A percentile compares a stretch with the other conserved stretches of the same genome.
These are phyloP conservation scores for Pomacea canaliculata DNA, from an alignment of 2,888 invertebrate genomes.

Conservation along the genomic window DNA sequence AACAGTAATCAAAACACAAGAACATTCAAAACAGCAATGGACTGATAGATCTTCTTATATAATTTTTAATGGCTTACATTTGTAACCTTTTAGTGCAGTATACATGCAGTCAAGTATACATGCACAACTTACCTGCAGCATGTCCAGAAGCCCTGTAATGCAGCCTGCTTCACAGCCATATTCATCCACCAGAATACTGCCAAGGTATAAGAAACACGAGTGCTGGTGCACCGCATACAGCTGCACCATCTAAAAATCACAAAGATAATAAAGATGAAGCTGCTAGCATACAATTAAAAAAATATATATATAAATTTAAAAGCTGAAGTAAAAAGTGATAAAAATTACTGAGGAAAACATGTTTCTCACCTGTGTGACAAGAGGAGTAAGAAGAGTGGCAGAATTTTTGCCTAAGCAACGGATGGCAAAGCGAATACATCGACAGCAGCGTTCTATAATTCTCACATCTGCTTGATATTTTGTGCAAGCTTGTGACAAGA, in stretches of 20 bases:
- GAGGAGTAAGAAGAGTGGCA: constrained; percentile 81
- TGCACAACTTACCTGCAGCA: constrained; percentile 79
- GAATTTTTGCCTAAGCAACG: constrained; percentile 87
- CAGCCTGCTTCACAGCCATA: constrained; percentile 82
- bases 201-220: constrained; percentile 90
- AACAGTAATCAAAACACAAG: too few relatives aligned
- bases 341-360: too few relatives aligned
- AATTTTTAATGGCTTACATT: too few relatives aligned
- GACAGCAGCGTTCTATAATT: constrained; percentile 92
- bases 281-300: too few relatives aligned
- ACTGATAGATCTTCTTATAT: too few relatives aligned
- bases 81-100: too few relatives aligned
- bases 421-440: constrained; percentile 89
- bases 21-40: too few relatives aligned
- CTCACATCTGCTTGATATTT: constrained; percentile 86
- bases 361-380: constrained; percentile 79
- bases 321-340: too few relatives aligned
- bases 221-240: constrained; percentile 82
- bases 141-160: constrained; percentile 83
- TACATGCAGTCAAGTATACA: too few relatives aligned
- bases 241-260: constrained; percentile 75
- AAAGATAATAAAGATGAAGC: too few relatives aligned
- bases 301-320: too few relatives aligned
- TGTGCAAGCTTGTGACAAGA: constrained; percentile 82
- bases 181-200: constrained; percentile 91